Evolutionary conservation across 2,888 invertebrate genomes (phyloP).

Genomic region (Netelia inedita): DNA sequence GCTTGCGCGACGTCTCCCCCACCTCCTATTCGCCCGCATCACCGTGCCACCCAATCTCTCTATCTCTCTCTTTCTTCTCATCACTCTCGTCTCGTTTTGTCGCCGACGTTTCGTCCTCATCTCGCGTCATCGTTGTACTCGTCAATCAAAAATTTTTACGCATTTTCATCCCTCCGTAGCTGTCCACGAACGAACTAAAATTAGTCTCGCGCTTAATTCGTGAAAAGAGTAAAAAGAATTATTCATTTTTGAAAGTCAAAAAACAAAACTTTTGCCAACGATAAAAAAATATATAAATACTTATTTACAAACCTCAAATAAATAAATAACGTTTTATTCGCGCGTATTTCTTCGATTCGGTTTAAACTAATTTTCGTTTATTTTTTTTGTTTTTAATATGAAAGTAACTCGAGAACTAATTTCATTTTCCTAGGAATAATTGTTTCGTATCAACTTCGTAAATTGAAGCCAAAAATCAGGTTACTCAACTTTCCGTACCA

Average conservation of each 20-base stretch:
- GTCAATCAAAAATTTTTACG: conserved; percentile 49
- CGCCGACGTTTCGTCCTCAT: conserved; percentile 19
- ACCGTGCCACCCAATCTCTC: conserved; percentile 10
- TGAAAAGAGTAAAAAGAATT: not conserved
- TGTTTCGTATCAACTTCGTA: not conserved
- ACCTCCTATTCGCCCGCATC: conserved; percentile 52
- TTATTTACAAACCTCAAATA: too few species aligned
- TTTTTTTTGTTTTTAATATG: too few species aligned
- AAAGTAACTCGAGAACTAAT: too few species aligned
- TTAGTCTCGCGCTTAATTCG: not conserved
- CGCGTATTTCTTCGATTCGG: not conserved
- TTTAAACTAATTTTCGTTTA: not conserved
- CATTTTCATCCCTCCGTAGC: not conserved
- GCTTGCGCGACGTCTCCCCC: conserved; percentile 58
- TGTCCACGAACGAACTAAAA: not conserved
- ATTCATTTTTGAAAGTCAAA: not conserved
- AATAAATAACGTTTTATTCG: not conserved
- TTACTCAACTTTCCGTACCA: conserved; percentile 1
- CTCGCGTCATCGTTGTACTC: conserved; percentile 29
- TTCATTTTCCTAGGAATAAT: not conserved
- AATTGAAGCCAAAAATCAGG: not conserved
- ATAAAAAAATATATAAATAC: not conserved
- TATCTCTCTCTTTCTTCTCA: not conserved
- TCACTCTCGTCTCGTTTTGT: conserved; percentile 42
- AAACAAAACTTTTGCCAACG: not conserved